A percentile compares a stretch with the other conserved stretches of the same genome.
These are phyloP conservation scores for Tipula confusa DNA, from an alignment of 2,888 invertebrate genomes.

Conservation along the genomic window DNA sequence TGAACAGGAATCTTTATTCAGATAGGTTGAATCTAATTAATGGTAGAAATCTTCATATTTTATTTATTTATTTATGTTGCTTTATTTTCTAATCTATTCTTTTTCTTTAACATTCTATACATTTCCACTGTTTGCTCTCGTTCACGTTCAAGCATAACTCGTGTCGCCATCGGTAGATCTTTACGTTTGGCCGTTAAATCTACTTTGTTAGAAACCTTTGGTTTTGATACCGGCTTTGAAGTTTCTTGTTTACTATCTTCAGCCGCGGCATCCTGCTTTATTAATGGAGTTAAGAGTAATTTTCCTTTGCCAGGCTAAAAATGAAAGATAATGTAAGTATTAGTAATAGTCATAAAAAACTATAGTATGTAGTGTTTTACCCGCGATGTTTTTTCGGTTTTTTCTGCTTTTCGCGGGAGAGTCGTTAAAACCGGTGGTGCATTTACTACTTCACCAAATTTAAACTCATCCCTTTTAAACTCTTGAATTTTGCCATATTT, in stretches of 20 bases:
- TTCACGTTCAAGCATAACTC: constrained; percentile 57
- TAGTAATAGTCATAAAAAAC: no score
- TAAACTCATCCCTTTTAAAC: constrained; percentile 59
- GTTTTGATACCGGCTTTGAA: not conserved
- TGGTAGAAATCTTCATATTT: no score
- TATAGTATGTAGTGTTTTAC: no score
- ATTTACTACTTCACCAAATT: constrained; percentile 71
- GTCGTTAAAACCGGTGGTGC: constrained; percentile 63
- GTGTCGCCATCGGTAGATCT: constrained; percentile 55
- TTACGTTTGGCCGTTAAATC: constrained; percentile 57
- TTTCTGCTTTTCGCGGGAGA: constrained; percentile 52
- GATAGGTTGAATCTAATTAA: not conserved
- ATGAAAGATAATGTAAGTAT: no score
- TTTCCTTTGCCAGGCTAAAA: constrained; percentile 62
- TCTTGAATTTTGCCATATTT: constrained; percentile 38
- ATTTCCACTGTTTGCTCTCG: constrained; percentile 57
- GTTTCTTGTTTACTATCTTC: not conserved
- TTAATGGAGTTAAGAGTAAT: constrained; percentile 57
- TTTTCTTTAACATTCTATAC: constrained; percentile 56
- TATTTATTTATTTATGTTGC: not conserved
- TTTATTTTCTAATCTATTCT: constrained; percentile 31
- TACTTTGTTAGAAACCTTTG: constrained; percentile 36
- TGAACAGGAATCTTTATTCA: not conserved
- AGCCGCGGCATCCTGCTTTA: constrained; percentile 40
- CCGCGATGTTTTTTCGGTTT: constrained; percentile 48